Percentiles rank a stretch among this genome's conserved stretches.
phyloP scores from a whole-genome alignment of 2,113 vertebrate genomes.

The Cyrtonyx montezumae region DNA sequence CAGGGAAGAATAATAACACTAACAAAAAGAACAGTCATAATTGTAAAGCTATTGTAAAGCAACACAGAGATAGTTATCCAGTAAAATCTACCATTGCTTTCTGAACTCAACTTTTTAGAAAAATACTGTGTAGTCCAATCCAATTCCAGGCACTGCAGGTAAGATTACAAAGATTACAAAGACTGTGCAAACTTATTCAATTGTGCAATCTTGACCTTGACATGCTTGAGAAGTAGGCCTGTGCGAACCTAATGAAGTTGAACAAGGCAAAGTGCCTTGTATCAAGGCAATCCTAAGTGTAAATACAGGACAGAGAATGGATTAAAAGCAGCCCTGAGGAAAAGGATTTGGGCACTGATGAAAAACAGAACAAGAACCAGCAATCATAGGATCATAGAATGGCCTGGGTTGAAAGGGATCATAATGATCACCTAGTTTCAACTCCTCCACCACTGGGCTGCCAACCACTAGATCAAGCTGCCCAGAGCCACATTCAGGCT shows the following conservation, averaged over 20 bases:
- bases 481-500: too few species aligned
- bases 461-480: too few species aligned
- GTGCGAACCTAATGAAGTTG: neutral
- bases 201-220: neutral
- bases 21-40: neutral
- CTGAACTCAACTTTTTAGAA: neutral
- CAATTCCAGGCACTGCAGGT: neutral
- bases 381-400: too few species aligned
- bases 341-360: too few species aligned
- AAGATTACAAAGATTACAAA: neutral
- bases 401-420: too few species aligned
- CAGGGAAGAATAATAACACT: neutral
- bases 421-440: too few species aligned
- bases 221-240: neutral
- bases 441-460: too few species aligned
- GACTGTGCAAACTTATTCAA: neutral
- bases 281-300: too few species aligned
- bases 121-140: too few species aligned
- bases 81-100: neutral
- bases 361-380: too few species aligned
- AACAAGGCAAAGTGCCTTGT: neutral
- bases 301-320: neutral
- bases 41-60: neutral
- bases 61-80: fast-evolving
- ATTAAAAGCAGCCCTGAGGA: neutral